Evolutionary conservation across 1,140 invertebrate species (phyloP), one percentile per base, ranked within the genome.

Genomic region (Drosophila aff.): DNA sequence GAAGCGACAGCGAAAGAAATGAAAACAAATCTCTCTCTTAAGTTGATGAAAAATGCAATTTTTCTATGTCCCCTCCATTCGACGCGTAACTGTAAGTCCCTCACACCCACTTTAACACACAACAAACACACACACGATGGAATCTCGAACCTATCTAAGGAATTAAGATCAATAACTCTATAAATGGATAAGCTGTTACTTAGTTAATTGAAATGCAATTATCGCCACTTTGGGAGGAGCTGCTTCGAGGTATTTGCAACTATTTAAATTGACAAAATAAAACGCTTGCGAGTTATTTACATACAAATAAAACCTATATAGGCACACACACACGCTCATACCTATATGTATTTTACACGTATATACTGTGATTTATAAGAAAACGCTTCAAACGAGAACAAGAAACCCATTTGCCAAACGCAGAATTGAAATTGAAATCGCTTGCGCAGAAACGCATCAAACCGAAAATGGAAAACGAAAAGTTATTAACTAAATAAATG

Each of bases 301-400:
- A 74, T 50, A 79, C 44, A 58, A 47, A 55, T 44, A 71, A 55
- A 40, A 67, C 60, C 60, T 26, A 67, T 49, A 81, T 38, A 66
- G 36, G 62, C 68, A 75, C 38, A 65, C 46, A 6, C 28, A 81
- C 55, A 76, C 31, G 67, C 40, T 67, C 64, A 76, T 77, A 60
- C 73, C 47, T 82, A 81, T 89, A 89, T 90, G 81, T 89, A 89
- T 87, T 89, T 84, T 89, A 89, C 85, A 89, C 85, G 79, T 85
- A 90, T 89, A 85, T 89, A 89, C 85, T 89, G 85, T 89, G 85
- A 89, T 89, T 89, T 85, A 89, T 89, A 89, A 90, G 85, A 90
- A 87, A 89, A 89, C 84, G 84, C 84, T 89, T 89, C 81, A 78
- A 85, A 79, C 69, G 66, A 76, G 36, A 82, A 82, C 38, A 75